Conservation (phyloP, 2,797 vertebrate genomes). For the Eospalax fontanierii region DNA sequence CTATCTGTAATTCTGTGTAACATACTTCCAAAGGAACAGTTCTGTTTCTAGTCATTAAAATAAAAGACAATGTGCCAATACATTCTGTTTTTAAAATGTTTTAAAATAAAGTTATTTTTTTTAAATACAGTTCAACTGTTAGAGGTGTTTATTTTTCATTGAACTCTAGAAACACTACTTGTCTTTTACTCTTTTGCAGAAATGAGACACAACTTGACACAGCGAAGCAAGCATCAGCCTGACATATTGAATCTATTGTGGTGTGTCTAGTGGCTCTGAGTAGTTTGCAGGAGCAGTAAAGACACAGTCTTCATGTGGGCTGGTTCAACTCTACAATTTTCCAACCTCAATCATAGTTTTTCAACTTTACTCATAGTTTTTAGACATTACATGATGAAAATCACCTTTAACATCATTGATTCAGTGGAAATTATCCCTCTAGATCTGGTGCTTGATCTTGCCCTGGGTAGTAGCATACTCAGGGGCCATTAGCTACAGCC, state of each 20-base stretch:
- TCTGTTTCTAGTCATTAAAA: not conserved
- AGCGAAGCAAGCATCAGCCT: not conserved
- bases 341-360: not conserved
- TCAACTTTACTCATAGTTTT: not conserved
- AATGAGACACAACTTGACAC: constrained; percentile 20
- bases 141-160: not conserved
- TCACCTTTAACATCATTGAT: not conserved
- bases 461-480: not conserved
- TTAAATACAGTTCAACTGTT: not conserved
- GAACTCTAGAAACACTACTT: not conserved
- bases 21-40: not conserved
- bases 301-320: not conserved
- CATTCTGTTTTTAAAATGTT: not conserved
- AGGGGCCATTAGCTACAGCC: not conserved
- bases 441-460: not conserved
- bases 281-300: not conserved
- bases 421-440: not conserved
- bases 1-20: not conserved
- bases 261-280: not conserved
- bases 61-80: constrained; percentile 11
- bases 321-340: not conserved
- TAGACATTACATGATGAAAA: not conserved
- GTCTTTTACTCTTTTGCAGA: not conserved
- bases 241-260: not conserved
- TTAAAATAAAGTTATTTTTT: not conserved